Percentiles rank a stretch among this genome's conserved stretches.
Evolutionary conservation across 2,113 vertebrate species (phyloP).

Genomic region (Zeus faber): DNA sequence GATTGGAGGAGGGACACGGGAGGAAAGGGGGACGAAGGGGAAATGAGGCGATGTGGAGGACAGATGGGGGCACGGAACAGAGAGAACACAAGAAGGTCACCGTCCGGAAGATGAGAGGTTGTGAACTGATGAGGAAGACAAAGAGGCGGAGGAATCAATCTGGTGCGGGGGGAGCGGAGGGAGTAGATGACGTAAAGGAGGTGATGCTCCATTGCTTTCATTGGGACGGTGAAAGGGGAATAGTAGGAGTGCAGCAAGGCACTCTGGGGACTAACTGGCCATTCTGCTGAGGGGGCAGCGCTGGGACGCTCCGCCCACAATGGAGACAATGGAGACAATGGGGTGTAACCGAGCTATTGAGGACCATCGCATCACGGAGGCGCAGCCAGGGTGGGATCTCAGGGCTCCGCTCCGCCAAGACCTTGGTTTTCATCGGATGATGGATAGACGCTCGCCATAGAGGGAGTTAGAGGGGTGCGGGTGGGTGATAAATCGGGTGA

Average conservation of each 20-base stretch:
- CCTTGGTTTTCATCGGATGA: neutral
- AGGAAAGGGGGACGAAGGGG: neutral
- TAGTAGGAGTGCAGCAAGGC: neutral
- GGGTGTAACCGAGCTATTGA: neutral
- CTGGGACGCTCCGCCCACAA: neutral
- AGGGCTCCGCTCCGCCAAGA: neutral
- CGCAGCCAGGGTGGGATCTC: neutral
- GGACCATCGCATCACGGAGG: too few species aligned
- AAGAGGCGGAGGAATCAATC: neutral
- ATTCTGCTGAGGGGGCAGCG: constrained; percentile 3
- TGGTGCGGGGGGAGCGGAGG: neutral
- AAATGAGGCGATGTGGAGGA: too few species aligned
- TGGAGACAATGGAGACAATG: neutral
- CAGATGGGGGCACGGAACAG: neutral
- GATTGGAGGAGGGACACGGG: too few species aligned
- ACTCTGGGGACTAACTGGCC: neutral
- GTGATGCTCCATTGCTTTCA: neutral
- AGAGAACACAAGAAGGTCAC: neutral
- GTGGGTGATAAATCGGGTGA: neutral
- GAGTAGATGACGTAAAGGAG: neutral
- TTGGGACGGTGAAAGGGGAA: neutral
- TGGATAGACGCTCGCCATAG: neutral
- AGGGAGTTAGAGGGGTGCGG: neutral
- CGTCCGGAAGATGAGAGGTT: too few species aligned
- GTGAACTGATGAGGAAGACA: neutral